Base-by-base conservation (phyloP, 2,888 invertebrate species). In the Parapristionchus giblindavisi region DNA sequence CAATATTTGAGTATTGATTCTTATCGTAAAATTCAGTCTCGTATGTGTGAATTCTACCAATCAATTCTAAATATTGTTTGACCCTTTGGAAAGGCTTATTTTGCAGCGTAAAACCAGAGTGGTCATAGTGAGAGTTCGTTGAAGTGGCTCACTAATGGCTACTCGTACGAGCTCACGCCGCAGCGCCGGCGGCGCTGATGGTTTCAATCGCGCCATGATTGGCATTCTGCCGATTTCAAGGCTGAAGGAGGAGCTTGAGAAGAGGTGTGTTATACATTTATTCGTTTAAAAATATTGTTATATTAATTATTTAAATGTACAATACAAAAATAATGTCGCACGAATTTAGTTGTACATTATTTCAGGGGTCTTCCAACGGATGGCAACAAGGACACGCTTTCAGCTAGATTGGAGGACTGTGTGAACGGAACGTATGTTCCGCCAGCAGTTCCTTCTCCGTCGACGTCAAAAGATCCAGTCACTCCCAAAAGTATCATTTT, bases 81-180 rank as follows among this genome's bases (percentile, higher is more conserved):
- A 3, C 6, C 4, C 56, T 34, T n/a, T n/a, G n/a, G n/a, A n/a
- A n/a, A n/a, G n/a, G n/a, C n/a, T n/a, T n/a, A n/a, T n/a, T n/a
- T n/a, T n/a, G n/a, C n/a, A n/a, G n/a, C n/a, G n/a, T n/a, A n/a
- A n/a, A n/a, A n/a, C n/a, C n/a, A n/a, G n/a, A n/a, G n/a, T n/a
- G n/a, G n/a, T n/a, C n/a, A n/a, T n/a, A n/a, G n/a, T n/a, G n/a
- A n/a, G n/a, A n/a, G n/a, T n/a, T n/a, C n/a, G n/a, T n/a, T n/a
- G n/a, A n/a, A n/a, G n/a, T n/a, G n/a, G n/a, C n/a, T n/a, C n/a
- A n/a, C 36, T 5, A 24, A 71, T 71, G 71, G 71, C 71, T 1
- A 71, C 71, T 21, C 71, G 71, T n/a, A 32, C 32, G 38, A 71
- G 71, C 43, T 40, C 56, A 4, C 71, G 71, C 14, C 54, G 71